Conservation (phyloP, 1,140 invertebrate species). For the Zaprionus capensis region DNA sequence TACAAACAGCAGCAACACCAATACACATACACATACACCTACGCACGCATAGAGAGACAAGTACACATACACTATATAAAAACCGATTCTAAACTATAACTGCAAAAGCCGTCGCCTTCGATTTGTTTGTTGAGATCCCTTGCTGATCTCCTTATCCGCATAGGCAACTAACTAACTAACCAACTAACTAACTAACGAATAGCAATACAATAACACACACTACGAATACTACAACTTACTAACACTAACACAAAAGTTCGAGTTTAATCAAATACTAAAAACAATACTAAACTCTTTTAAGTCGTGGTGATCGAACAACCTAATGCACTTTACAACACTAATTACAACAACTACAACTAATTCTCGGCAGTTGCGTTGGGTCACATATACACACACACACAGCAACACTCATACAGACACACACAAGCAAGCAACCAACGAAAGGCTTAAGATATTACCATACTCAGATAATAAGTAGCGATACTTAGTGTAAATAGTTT, state of each 20-base stretch:
- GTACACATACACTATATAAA: constrained; percentile 2
- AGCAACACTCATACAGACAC: constrained; percentile 24
- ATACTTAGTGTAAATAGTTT: constrained; percentile 71
- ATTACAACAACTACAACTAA: neutral
- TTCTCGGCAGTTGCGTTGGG: constrained; percentile 34
- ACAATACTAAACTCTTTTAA: neutral
- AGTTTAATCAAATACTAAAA: neutral
- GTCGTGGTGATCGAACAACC: neutral
- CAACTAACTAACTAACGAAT: constrained; percentile 9
- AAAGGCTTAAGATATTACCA: constrained; percentile 79
- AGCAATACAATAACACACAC: constrained; percentile 3
- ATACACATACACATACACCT: constrained; percentile 34
- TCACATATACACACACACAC: constrained; percentile 3
- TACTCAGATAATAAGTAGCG: constrained; percentile 73
- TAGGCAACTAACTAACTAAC: constrained; percentile 34
- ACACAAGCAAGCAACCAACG: constrained; percentile 26
- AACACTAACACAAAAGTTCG: neutral
- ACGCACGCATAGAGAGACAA: constrained; percentile 4
- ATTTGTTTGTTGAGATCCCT: constrained; percentile 50
- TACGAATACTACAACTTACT: neutral
- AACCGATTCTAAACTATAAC: constrained; percentile 35
- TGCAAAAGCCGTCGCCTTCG: constrained; percentile 15
- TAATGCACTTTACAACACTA: constrained; percentile 2
- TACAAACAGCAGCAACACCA: constrained; percentile 15
- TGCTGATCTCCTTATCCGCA: constrained; percentile 32